These are phyloP conservation scores for Epirrhoe alternata DNA, from an alignment of 2,888 invertebrate genomes.

Conservation along the genomic window DNA sequence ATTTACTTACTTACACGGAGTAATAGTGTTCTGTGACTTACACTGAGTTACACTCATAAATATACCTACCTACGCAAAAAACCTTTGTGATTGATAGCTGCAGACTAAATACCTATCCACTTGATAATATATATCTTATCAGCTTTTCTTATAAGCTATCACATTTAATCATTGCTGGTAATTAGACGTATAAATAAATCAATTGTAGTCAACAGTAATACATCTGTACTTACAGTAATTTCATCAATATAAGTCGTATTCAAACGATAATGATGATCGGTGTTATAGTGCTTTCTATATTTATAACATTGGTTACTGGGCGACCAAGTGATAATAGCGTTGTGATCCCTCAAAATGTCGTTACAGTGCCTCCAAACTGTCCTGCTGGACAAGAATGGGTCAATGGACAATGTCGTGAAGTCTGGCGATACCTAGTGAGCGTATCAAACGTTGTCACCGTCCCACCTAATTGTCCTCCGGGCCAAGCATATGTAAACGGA, in stretches of 20 bases:
- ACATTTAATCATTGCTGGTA: background rate
- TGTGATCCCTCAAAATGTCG: constrained; percentile 20
- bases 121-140: constrained; percentile 29
- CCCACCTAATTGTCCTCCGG: constrained; percentile 33
- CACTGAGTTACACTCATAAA: too few species aligned
- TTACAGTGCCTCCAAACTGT: constrained; percentile 35
- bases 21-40: too few species aligned
- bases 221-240: background rate
- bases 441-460: constrained; percentile 25
- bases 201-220: constrained; percentile 21
- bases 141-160: constrained; percentile 22
- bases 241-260: constrained; percentile 1
- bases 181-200: constrained; percentile 20
- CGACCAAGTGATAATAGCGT: constrained; percentile 23
- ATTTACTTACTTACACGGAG: too few species aligned
- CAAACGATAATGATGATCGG: constrained; percentile 19
- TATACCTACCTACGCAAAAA: background rate
- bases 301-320: constrained; percentile 16
- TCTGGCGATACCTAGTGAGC: constrained; percentile 16
- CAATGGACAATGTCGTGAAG: constrained; percentile 32
- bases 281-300: constrained; percentile 15
- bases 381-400: constrained; percentile 32
- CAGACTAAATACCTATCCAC: background rate
- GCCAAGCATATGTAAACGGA: constrained; percentile 32
- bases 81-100: background rate